Conservation (phyloP, 2,113 vertebrate genomes). For the Poeciliopsis turrubarensis region DNA sequence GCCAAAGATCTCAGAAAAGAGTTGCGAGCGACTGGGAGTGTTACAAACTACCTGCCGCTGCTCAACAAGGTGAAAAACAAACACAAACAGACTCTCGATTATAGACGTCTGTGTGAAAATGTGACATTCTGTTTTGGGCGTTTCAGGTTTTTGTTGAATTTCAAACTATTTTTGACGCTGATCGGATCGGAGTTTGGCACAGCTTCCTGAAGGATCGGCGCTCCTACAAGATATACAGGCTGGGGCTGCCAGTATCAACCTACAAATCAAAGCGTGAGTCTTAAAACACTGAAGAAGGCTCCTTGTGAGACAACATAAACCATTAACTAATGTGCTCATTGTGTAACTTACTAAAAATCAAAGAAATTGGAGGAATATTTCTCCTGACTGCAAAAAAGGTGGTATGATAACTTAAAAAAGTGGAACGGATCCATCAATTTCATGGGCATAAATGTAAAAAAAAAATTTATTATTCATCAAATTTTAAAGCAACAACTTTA, state of each 20-base stretch:
- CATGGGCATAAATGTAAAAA: no score
- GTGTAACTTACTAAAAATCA: background rate
- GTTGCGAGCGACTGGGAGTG: background rate
- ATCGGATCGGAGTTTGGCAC: constrained; percentile 56
- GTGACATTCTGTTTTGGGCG: background rate
- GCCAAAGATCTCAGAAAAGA: background rate
- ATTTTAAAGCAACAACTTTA: no score
- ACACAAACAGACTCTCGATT: background rate
- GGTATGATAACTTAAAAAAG: no score
- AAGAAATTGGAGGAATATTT: background rate
- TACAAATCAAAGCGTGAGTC: background rate
- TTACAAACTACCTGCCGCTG: constrained; percentile 54
- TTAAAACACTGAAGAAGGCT: background rate
- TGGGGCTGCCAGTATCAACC: background rate
- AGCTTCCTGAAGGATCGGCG: constrained; percentile 28
- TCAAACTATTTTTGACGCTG: background rate
- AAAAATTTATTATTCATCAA: no score
- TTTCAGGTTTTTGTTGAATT: constrained; percentile 63
- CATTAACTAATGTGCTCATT: no score
- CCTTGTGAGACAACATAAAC: no score
- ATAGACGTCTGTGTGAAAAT: background rate
- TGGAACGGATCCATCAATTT: no score
- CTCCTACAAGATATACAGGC: constrained; percentile 7
- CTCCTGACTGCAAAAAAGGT: no score
- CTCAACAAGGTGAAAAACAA: constrained; percentile 56